Conservation (phyloP, 2,888 invertebrate genomes). For the Seira sanloemensis region DNA sequence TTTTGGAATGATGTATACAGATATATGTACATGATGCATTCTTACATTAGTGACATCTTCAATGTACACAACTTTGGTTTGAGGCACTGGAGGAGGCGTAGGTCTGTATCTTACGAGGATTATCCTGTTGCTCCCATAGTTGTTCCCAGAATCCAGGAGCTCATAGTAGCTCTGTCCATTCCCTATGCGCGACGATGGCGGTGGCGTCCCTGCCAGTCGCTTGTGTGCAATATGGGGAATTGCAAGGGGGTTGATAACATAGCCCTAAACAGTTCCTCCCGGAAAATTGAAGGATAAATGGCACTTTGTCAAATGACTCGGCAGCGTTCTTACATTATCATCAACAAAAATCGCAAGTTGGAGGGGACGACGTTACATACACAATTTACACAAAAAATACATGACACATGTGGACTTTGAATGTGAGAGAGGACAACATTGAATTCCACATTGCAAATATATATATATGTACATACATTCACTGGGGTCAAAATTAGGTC, state of each 20-base stretch:
- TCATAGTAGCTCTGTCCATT: conserved; percentile 55
- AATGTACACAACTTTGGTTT: conserved; percentile 66
- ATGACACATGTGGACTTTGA: conserved; percentile 3
- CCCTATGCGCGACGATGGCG: conserved; percentile 56
- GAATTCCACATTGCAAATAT: conserved; percentile 2
- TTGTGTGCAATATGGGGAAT: conserved; percentile 60
- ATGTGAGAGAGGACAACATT: conserved; percentile 29
- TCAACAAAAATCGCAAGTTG: conserved; percentile 3
- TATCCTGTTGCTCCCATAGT: conserved; percentile 40
- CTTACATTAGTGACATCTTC: conserved; percentile 66
- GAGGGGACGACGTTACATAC: not conserved
- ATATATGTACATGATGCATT: conserved; percentile 29
- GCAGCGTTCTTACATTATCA: too few species aligned
- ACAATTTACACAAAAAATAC: conserved; percentile 26
- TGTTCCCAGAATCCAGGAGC: conserved; percentile 56
- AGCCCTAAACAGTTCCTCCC: conserved; percentile 53
- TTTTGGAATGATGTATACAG: not conserved
- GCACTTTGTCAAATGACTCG: not conserved
- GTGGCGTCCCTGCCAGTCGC: conserved; percentile 54
- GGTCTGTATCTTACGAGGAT: conserved; percentile 59
- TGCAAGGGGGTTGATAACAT: conserved; percentile 47
- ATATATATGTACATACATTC: too few species aligned
- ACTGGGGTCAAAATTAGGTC: not conserved
- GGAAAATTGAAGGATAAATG: conserved; percentile 18
- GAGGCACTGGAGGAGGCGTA: conserved; percentile 55